Base-by-base conservation (phyloP, 2,888 invertebrate species). In the Pachymerium ferrugineum region DNA sequence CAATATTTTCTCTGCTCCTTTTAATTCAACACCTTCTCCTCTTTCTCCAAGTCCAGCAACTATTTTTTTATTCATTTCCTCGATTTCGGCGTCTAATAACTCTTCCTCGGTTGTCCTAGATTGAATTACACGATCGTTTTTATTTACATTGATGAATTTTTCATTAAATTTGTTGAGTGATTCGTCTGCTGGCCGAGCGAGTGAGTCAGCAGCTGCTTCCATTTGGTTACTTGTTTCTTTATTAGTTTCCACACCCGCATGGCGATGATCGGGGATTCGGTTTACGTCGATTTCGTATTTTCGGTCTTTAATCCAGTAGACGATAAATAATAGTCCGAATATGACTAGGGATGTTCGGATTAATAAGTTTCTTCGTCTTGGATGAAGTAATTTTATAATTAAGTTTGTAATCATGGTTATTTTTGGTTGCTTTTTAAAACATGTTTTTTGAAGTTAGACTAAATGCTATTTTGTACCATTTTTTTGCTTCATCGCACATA, bases 1-100 rank as follows among this genome's bases (percentile, higher is more conserved):
- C 77, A 83, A 78, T 47, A 83, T 82, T 79, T 88, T 88, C 71
- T 92, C 91, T 30, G 86, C 84, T 0, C 89, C 90, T 12, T 85
- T 83, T 12, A 94, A 84, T 77, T 84, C 84, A 0, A 90, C 90
- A 0, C 90, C 87, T 14, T 85, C 86, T 0, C 90, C 94, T 72
- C 86, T 85, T 77, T 91, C 89, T 0, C 94, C 94, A 67, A 93
- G 83, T 1, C 89, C 89, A 3, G 86, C 85, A 16, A 89, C 85
- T 42, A 54, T 28, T 38, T 28, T 35, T 14, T n/a, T 28, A 35
- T 71, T 71, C 38, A 35, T 38, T 12, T 16, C 71, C n/a, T 71
- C 71, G 8, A 71, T 71, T 28, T 71, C 71, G 16, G 22, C 38
- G 35, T 71, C 71, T 33, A 71, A 25, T 38, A 28, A 28, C n/a